Evolutionary conservation across 2,113 vertebrate species (phyloP).

Genomic region (Amphiprion percula): DNA sequence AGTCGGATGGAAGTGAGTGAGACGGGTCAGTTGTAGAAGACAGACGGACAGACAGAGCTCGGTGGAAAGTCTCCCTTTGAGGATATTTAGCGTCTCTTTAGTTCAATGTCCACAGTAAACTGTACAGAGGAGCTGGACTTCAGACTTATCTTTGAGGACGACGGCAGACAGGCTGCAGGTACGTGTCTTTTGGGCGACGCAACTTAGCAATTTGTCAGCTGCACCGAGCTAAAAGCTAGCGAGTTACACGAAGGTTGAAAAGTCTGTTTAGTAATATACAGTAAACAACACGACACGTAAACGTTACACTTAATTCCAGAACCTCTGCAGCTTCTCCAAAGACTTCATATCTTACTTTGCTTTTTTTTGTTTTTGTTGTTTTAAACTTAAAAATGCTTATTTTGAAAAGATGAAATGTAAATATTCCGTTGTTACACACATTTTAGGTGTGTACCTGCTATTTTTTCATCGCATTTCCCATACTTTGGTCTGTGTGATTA

Average conservation of each 20-base stretch:
- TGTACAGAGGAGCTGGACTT: constrained; percentile 94
- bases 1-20: constrained; percentile 61
- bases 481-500: too few species aligned
- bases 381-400: too few species aligned
- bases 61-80: constrained; percentile 10
- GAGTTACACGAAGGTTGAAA: constrained; percentile 10
- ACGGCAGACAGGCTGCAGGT: constrained; percentile 87
- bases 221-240: neutral
- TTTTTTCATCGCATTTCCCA: too few species aligned
- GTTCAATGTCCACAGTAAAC: constrained; percentile 90
- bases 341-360: too few species aligned
- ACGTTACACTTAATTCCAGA: too few species aligned
- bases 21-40: constrained; percentile 28
- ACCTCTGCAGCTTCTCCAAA: neutral
- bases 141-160: constrained; percentile 92
- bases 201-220: constrained; percentile 15
- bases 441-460: too few species aligned
- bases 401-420: too few species aligned
- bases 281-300: neutral
- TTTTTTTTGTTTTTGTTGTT: too few species aligned
- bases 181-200: constrained; percentile 43
- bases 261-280: too few species aligned
- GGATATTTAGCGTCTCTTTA: constrained; percentile 42
- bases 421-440: too few species aligned
- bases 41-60: constrained; percentile 45